Evolutionary conservation across 2,797 vertebrate genomes (phyloP).

Genomic region (Eidolon dupreanum): DNA sequence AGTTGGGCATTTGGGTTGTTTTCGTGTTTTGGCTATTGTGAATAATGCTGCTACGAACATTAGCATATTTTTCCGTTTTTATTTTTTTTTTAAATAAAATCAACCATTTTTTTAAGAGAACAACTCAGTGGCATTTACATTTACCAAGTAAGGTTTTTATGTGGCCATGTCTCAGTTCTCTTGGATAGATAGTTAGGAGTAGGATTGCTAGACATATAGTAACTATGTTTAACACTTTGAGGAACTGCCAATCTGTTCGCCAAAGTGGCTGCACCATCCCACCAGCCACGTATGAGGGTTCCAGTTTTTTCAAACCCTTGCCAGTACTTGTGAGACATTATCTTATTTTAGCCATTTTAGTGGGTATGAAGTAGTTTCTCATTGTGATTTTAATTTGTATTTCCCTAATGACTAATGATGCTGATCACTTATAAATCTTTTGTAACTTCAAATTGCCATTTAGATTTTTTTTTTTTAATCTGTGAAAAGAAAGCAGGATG

Average conservation of each 20-base stretch:
- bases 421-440: background rate
- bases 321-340: background rate
- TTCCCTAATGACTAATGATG: background rate
- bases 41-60: background rate
- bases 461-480: constrained; percentile 6
- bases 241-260: background rate
- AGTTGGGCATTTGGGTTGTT: background rate
- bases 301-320: background rate
- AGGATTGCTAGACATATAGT: background rate
- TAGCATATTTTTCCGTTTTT: background rate
- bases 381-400: background rate
- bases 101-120: background rate
- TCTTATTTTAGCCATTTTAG: background rate
- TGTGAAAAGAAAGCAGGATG: background rate
- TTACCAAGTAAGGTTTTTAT: background rate
- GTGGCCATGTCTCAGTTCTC: background rate
- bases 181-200: background rate
- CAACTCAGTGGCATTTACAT: background rate
- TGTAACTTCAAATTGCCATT: background rate
- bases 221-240: constrained; percentile 7
- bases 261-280: background rate
- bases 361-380: background rate
- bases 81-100: background rate
- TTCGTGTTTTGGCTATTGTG: background rate
- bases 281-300: background rate